Conservation (phyloP, 2,797 vertebrate species). For the Loriculus beryllinus region DNA sequence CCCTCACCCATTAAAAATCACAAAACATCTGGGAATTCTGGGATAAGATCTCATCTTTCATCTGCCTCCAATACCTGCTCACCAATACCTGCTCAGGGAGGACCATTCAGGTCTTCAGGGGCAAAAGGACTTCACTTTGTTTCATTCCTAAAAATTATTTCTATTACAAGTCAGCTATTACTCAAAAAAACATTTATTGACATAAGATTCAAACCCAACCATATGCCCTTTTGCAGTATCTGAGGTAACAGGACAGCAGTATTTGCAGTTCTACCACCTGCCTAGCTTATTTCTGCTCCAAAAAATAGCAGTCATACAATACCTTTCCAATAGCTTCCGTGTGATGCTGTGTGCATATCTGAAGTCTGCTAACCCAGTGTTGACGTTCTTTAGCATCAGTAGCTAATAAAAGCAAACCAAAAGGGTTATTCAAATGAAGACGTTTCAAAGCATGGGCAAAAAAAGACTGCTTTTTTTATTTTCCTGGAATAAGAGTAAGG, state of each 20-base stretch:
- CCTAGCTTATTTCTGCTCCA: neutral
- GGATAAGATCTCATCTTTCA: neutral
- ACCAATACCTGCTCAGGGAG: neutral
- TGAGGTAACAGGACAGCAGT: neutral
- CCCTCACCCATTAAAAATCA: neutral
- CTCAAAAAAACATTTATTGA: neutral
- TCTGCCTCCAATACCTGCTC: neutral
- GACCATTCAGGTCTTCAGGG: neutral
- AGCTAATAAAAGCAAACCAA: conserved; percentile 74
- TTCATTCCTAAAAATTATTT: neutral
- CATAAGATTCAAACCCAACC: neutral
- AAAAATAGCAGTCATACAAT: neutral
- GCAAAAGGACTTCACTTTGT: neutral
- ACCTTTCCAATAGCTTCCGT: conserved; percentile 99
- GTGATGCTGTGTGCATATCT: conserved; percentile 97
- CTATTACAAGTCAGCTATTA: neutral
- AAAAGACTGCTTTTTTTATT: neutral
- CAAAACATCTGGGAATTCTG: neutral
- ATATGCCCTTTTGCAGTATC: neutral
- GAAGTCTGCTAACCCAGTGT: conserved; percentile 97
- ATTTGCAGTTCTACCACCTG: neutral
- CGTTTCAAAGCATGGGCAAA: neutral
- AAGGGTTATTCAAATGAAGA: neutral
- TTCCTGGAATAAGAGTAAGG: neutral
- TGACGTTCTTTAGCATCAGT: conserved; percentile 96